Percentiles rank a stretch among this genome's conserved stretches.
These are phyloP conservation scores for Magallana nippona DNA, from an alignment of 2,888 invertebrate genomes.

Conservation along the genomic window DNA sequence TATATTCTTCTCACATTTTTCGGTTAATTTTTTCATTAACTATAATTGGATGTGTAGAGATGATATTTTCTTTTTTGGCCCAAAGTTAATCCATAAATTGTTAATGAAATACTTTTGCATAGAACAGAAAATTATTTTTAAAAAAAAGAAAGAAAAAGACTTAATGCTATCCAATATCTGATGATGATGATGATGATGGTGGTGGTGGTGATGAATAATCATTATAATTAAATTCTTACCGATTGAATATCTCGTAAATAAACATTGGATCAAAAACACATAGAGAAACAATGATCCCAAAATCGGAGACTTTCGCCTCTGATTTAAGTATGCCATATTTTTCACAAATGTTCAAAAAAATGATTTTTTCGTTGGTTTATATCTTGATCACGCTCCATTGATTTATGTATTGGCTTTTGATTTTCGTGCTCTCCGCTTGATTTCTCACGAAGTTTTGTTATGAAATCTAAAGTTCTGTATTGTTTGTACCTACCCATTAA, in stretches of 20 bases:
- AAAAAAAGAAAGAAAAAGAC: too few relatives aligned
- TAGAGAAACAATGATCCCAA: not conserved
- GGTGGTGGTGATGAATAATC: not conserved
- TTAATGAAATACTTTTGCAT: too few relatives aligned
- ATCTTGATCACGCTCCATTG: not conserved
- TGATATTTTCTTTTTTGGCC: too few relatives aligned
- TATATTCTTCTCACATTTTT: too few relatives aligned
- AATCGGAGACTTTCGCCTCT: not conserved
- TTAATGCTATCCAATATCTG: too few relatives aligned
- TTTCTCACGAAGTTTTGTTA: not conserved
- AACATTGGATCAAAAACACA: not conserved
- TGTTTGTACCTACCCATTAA: too few relatives aligned
- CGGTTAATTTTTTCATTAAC: too few relatives aligned
- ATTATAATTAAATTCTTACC: conserved; percentile 9
- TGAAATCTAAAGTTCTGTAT: not conserved
- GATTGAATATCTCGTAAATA: not conserved
- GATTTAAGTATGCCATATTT: not conserved
- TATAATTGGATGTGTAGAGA: too few relatives aligned
- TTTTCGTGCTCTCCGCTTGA: not conserved
- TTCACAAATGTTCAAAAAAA: not conserved
- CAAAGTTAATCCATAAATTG: too few relatives aligned
- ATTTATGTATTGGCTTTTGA: not conserved
- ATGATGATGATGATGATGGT: too few relatives aligned
- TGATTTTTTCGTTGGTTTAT: not conserved
- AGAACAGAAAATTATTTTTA: too few relatives aligned